These are phyloP conservation scores for Xenus cinereus DNA, from an alignment of 2,113 vertebrate species.

Conservation along the genomic window DNA sequence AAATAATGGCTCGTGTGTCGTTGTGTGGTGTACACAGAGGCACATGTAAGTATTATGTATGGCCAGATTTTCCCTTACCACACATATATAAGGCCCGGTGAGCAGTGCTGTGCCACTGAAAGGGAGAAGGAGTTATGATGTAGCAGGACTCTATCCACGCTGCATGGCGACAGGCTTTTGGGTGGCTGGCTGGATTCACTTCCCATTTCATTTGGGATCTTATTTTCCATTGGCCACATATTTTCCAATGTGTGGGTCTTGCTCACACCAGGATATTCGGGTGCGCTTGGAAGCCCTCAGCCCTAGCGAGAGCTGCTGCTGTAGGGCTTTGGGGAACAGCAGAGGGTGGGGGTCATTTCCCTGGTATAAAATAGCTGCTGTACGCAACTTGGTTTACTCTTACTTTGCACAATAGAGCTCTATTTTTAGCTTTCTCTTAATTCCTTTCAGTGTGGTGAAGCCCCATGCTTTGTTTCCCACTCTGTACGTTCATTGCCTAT, in stretches of 20 bases:
- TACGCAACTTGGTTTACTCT: not conserved
- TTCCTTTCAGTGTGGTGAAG: not conserved
- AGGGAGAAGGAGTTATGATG: not conserved
- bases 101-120: not conserved
- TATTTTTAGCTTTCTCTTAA: not conserved
- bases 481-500: not conserved
- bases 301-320: not conserved
- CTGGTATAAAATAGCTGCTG: not conserved
- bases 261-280: fast-evolving
- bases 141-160: not conserved
- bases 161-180: not conserved
- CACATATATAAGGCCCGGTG: fast-evolving
- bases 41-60: fast-evolving
- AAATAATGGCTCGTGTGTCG: not conserved
- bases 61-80: not conserved
- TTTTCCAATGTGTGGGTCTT: not conserved
- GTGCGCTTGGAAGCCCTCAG: not conserved
- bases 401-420: not conserved
- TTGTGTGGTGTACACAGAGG: not conserved
- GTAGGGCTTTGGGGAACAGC: not conserved
- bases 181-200: not conserved
- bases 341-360: not conserved
- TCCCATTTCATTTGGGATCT: fast-evolving
- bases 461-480: fast-evolving
- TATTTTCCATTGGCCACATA: not conserved